Evolutionary conservation across 2,113 vertebrate genomes (phyloP).

Genomic region (Chiloscyllium plagiosum): DNA sequence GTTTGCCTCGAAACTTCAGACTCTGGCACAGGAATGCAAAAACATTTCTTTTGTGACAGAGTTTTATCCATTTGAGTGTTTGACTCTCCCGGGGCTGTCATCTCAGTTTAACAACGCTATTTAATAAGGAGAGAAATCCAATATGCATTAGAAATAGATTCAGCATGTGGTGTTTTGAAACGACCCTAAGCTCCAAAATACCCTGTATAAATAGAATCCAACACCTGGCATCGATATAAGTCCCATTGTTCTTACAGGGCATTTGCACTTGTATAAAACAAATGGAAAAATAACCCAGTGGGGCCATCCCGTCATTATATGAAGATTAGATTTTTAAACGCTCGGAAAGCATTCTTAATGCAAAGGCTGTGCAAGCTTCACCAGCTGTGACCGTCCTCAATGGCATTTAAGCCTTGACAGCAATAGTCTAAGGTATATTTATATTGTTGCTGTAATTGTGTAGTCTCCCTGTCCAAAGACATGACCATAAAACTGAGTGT

Average conservation of each 20-base stretch:
- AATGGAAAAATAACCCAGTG: neutral
- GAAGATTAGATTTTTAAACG: neutral
- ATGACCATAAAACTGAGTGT: neutral
- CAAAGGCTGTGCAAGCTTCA: neutral
- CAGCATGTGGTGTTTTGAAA: neutral
- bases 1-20: neutral
- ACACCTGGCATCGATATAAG: neutral
- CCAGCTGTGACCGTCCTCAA: neutral
- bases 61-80: neutral
- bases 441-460: neutral
- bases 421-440: neutral
- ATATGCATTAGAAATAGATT: conserved; percentile 6
- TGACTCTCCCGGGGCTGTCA: neutral
- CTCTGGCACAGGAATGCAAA: neutral
- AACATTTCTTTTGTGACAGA: conserved; percentile 17
- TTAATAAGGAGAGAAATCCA: neutral
- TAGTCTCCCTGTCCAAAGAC: neutral
- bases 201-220: conserved; percentile 16
- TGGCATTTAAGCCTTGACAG: neutral
- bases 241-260: conserved; percentile 2
- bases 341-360: neutral
- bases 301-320: neutral
- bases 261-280: conserved; percentile 4
- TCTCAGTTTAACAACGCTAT: neutral
- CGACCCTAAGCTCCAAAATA: neutral